Evolutionary conservation across 2,888 invertebrate genomes (phyloP), one percentile per base, ranked within the genome.

Genomic region (Apamea sordens): DNA sequence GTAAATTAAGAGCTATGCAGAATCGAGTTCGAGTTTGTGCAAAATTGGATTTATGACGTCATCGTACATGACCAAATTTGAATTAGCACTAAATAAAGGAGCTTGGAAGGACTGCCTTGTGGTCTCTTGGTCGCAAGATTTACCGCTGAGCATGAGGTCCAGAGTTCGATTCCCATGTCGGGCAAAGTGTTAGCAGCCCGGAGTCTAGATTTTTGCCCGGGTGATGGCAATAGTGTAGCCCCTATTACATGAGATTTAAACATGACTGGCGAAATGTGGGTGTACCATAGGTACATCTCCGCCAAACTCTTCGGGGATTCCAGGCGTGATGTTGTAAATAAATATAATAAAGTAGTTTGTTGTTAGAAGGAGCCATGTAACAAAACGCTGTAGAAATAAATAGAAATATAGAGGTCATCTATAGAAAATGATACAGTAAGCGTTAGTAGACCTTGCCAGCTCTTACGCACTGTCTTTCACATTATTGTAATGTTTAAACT

Each of bases 401-500:
- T 73, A 64, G 21, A 68, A 81, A 72, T 69, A 68, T 15, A 71
- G 64, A 85, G 71, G 82, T 74, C 82, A 47, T 0, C 36, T 81
- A 77, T 73, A 81, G 85, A 81, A 84, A 84, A 74, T 81, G 63
- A 28, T 50, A 44, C n/a, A 56, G 56, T 80, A 70, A 74, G 69
- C 69, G 56, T 84, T 47, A 64, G 64, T 81, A 24, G 74, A 81
- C 77, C 85, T 85, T 84, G 74, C 5, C 24, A n/a, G 36, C 61
- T 74, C 71, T 80, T 61, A 81, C 82, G 82, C 80, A 65, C 28
- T 56, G 53, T 81, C 68, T 84, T 73, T 85, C 32, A 72, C 8
- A 64, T 74, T 76, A 65, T 65, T 68, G 18, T 80, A 63, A 76
- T 70, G 32, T 67, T 64, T 28, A 50, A 76, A 83, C 18, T 79